Evolutionary conservation across 2,888 invertebrate genomes (phyloP), one percentile per base, ranked within the genome.

Genomic region (Epistrophe eligans): DNA sequence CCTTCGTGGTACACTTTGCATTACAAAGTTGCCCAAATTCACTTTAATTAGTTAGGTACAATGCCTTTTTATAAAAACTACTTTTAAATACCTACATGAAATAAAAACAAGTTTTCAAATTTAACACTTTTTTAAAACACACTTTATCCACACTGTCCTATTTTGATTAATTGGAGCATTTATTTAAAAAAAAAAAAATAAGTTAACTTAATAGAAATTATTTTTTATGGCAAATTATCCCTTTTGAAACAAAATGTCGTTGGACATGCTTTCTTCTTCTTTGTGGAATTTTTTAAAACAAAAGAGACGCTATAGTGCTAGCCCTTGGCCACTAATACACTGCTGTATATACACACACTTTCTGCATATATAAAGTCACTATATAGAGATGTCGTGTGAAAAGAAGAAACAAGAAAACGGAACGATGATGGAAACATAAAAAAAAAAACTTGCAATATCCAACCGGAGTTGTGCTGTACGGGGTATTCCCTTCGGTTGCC

Each of bases 281-380:
- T 84, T 87, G 88, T 88, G 82, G 88, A 88, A 83, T 88, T 89
- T 88, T 87, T 89, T 89, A 88, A 89, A 89, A 89, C 89, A 89
- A 89, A 89, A 89, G 89, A 89, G 89, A 89, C 89, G 90, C 90
- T 87, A 87, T 82, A 87, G 85, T 82, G 87, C 87, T 91, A 91
- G 91, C 91, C 91, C 91, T 91, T 91, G 91, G 90, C 89, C 90
- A 91, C 91, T 90, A 90, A 89, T 84, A 89, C 89, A 85, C 82
- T 77, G 76, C 40, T 77, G 52, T 70, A 40, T 60, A 66, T 50
- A 67, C 32, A 79, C 58, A 85, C 67, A 74, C 50, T 55, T 64
- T 62, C 60, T 72, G 35, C 77, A 73, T 85, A 74, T 77, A 85
- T 77, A 84, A 43, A 17, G 28, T 32, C n/a, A 35, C 32, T 40